Conservation (phyloP, 2,113 vertebrate species). For the Platichthys flesus region DNA sequence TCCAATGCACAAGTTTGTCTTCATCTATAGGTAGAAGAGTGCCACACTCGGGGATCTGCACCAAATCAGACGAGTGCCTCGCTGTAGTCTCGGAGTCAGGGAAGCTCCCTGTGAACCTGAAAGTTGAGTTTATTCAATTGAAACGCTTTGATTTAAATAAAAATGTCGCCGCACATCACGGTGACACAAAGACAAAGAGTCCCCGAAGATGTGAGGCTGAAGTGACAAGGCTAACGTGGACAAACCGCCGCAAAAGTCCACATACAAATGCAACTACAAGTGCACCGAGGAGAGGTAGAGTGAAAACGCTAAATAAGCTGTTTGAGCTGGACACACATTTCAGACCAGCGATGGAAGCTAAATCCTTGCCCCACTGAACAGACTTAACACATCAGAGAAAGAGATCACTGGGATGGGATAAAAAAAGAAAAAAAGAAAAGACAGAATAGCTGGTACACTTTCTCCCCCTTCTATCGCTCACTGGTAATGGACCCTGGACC, state of each 20-base stretch:
- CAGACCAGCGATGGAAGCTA: slow-evolving; percentile 52
- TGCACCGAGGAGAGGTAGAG: slow-evolving; percentile 42
- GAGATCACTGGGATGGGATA: slow-evolving; percentile 77
- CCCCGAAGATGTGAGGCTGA: slow-evolving; percentile 57
- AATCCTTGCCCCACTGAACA: slow-evolving; percentile 72
- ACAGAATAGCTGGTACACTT: slow-evolving; percentile 60
- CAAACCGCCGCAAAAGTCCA: slow-evolving; percentile 72
- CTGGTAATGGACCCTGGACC: slow-evolving; percentile 78
- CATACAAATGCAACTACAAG: slow-evolving; percentile 57
- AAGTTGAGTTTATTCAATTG: slow-evolving; percentile 60
- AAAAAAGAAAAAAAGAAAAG: slow-evolving; percentile 33
- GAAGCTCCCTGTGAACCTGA: slow-evolving; percentile 19
- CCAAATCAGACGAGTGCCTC: not conserved
- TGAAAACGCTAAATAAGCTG: slow-evolving; percentile 77
- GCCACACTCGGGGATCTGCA: slow-evolving; percentile 10
- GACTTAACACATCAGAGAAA: slow-evolving; percentile 71
- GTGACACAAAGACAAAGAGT: slow-evolving; percentile 55
- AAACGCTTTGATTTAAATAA: slow-evolving; percentile 59
- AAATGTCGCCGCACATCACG: slow-evolving; percentile 29
- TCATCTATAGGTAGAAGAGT: slow-evolving; percentile 35
- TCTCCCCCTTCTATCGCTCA: slow-evolving; percentile 67
- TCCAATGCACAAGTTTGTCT: slow-evolving; percentile 59
- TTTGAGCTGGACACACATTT: slow-evolving; percentile 74
- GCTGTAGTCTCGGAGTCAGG: not conserved
- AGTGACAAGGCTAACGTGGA: slow-evolving; percentile 77